These are phyloP conservation scores for Todiramphus saurophagus DNA, from an alignment of 2,113 vertebrate genomes.

Conservation along the genomic window DNA sequence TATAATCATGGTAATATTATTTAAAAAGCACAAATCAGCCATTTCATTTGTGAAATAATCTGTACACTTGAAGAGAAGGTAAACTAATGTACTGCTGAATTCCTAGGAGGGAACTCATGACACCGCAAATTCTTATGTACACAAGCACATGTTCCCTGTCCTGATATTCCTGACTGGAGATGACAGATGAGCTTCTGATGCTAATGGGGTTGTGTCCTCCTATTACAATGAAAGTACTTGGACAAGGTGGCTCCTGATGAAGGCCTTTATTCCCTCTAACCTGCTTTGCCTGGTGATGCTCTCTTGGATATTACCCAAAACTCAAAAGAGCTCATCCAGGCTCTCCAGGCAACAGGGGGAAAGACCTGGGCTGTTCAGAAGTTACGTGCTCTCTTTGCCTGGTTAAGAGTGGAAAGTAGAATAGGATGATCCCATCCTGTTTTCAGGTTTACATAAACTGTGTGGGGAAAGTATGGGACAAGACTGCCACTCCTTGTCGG, in stretches of 20 bases:
- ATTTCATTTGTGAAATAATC: neutral
- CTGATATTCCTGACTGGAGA: neutral
- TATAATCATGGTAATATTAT: neutral
- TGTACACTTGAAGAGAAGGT: neutral
- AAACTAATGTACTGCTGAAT: neutral
- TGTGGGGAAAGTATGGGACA: neutral
- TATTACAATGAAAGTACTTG: neutral
- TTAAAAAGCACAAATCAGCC: neutral
- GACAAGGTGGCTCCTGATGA: neutral
- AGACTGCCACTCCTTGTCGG: constrained; percentile 33
- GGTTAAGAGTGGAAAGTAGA: neutral
- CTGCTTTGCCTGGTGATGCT: neutral
- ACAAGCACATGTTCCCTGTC: neutral
- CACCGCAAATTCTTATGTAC: neutral
- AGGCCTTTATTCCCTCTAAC: neutral
- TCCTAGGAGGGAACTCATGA: neutral
- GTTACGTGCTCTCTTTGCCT: neutral
- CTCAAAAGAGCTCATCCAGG: neutral
- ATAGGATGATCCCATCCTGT: neutral
- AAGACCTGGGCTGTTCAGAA: neutral
- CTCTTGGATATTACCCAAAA: neutral
- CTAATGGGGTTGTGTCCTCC: neutral
- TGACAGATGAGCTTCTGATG: neutral
- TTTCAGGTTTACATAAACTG: fast-evolving
- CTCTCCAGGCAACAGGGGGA: neutral